These are phyloP conservation scores for Notarius lentiginosus DNA, from an alignment of 2,113 vertebrate genomes.

Conservation along the genomic window DNA sequence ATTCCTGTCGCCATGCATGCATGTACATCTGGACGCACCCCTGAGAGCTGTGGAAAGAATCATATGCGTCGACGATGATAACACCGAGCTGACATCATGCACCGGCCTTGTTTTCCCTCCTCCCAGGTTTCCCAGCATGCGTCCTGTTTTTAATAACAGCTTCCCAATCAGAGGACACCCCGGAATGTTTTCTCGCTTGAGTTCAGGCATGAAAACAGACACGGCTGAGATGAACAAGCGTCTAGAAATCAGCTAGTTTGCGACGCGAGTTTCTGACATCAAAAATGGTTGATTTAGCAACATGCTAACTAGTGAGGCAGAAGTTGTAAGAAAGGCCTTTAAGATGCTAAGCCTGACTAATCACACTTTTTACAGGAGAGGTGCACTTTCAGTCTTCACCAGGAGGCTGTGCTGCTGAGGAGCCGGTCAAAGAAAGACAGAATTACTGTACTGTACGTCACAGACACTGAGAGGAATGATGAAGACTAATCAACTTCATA, in stretches of 20 bases:
- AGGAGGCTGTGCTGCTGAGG: constrained; percentile 34
- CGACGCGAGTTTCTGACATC: too few species aligned
- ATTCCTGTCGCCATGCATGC: not conserved
- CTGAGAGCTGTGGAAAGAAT: constrained; percentile 13
- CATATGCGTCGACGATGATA: constrained; percentile 12
- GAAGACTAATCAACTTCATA: not conserved
- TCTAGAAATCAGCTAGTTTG: not conserved
- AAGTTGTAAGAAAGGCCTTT: too few species aligned
- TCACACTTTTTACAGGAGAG: not conserved
- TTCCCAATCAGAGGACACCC: not conserved
- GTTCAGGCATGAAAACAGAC: not conserved
- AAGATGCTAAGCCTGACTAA: too few species aligned
- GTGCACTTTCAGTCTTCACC: constrained; percentile 2
- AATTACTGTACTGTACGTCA: not conserved
- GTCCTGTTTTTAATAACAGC: constrained; percentile 12
- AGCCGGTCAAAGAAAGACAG: not conserved
- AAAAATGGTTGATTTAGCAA: too few species aligned
- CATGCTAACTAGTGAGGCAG: too few species aligned
- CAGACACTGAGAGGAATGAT: not conserved
- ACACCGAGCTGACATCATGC: constrained; percentile 3
- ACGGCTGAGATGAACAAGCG: not conserved
- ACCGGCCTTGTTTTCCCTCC: not conserved
- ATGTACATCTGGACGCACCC: constrained; percentile 18
- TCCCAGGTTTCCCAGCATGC: constrained; percentile 35
- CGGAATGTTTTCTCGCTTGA: not conserved